Base-by-base conservation (phyloP, 2,113 vertebrate genomes). In the Nyctereutes procyonoides region DNA sequence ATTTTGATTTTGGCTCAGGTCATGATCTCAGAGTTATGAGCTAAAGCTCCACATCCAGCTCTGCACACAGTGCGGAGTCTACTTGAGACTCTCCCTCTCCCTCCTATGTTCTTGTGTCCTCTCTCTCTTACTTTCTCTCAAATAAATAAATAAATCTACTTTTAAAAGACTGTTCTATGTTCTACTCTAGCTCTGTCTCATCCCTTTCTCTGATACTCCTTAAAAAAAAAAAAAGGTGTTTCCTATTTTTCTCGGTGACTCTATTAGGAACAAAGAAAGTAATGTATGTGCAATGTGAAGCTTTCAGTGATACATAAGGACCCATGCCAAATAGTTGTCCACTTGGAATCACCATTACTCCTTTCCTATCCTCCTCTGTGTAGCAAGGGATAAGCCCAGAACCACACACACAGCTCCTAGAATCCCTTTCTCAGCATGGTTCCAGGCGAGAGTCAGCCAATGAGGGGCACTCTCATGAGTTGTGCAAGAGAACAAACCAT, bases 231-330 rank as follows among this genome's bases (percentile, higher is more conserved):
- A 8, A 9, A n/a, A 67, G 8, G 0, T 63, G 8, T 35, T 81
- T 87, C 26, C 2, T 4, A 3, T 79, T 53, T 56, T 94, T 56
- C 10, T 92, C 73, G 15, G 3, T 7, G 63, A 22, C 62, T 12
- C 69, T 63, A 12, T n/a, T 73, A 73, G 35, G 13, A 92, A 51
- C 14, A 93, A 79, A 86, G n/a, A 88, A 96, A 92, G 76, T 30
- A 51, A 53, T n/a, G 24, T 4, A 2, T 82, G 22, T 71, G 9
- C 2, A 74, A 19, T 15, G 55, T 22, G 24, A 20, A 93, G 16
- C 30, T 65, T 8, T 56, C 35, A 67, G 77, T 19, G 67, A 62
- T 16, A 19, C 1, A 9, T 56, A 82, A 19, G 14, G 26, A 88
- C 48, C 5, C 35, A 7, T 8, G 43, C 19, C 17, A 73, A 83